Evolutionary conservation across 2,113 vertebrate genomes (phyloP).

Genomic region (Mus musculus): DNA sequence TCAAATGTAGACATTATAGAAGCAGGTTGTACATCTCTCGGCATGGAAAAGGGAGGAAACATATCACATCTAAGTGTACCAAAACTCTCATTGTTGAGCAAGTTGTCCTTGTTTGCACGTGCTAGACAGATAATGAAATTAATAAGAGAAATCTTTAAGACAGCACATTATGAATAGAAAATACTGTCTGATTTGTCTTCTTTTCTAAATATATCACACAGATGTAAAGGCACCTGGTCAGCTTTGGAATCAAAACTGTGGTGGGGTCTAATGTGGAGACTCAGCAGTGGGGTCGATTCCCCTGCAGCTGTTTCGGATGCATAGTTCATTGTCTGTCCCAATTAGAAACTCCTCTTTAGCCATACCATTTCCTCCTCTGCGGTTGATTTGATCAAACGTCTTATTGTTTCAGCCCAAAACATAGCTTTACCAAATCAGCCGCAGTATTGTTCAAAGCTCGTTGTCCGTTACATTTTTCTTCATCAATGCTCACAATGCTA

Average conservation of each 20-base stretch:
- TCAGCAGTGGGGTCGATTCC: slow-evolving; percentile 41
- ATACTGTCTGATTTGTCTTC: slow-evolving; percentile 67
- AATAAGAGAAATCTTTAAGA: slow-evolving; percentile 53
- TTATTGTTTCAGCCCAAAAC: slow-evolving; percentile 81
- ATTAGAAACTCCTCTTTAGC: slow-evolving; percentile 79
- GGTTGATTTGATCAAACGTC: slow-evolving; percentile 83
- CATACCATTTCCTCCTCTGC: slow-evolving; percentile 77
- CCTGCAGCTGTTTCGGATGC: slow-evolving; percentile 80
- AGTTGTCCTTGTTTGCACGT: background rate
- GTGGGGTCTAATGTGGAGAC: slow-evolving; percentile 67
- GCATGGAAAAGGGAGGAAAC: background rate
- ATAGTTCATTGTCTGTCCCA: slow-evolving; percentile 80
- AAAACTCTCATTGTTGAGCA: slow-evolving; percentile 15
- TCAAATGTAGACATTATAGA: background rate
- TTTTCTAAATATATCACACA: slow-evolving; percentile 77
- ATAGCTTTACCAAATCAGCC: slow-evolving; percentile 83
- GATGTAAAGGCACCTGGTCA: slow-evolving; percentile 81
- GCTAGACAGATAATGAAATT: slow-evolving; percentile 62
- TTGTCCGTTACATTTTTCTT: slow-evolving; percentile 77
- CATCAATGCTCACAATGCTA: slow-evolving; percentile 74
- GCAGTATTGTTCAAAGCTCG: slow-evolving; percentile 77
- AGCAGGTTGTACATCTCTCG: background rate
- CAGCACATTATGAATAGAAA: slow-evolving; percentile 46
- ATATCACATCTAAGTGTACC: slow-evolving; percentile 20
- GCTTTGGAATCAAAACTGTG: slow-evolving; percentile 69